Percentiles rank a stretch among this genome's conserved stretches.
phyloP scores from a whole-genome alignment of 2,113 vertebrate species.

The Nesogale talazaci region DNA sequence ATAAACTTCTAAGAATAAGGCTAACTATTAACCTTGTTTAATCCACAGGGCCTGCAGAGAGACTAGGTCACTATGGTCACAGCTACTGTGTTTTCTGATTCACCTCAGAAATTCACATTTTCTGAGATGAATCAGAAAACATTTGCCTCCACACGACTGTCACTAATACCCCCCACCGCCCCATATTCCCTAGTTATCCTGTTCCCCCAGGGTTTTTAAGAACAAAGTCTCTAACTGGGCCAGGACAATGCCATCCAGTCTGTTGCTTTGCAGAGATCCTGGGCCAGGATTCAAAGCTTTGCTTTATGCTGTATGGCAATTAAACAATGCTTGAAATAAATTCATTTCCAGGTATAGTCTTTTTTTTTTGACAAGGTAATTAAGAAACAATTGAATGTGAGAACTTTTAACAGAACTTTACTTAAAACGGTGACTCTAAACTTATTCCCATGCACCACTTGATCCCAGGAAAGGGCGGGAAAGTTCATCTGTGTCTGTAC shows the following conservation, averaged over 20 bases:
- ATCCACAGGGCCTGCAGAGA: not conserved
- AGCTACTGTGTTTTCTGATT: not conserved
- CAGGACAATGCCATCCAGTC: not conserved
- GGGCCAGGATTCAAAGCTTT: not conserved
- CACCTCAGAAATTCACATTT: not conserved
- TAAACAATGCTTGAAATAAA: conserved; percentile 20
- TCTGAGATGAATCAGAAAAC: conserved; percentile 18
- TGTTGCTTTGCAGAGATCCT: not conserved
- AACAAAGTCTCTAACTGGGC: not conserved
- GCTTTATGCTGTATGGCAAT: not conserved
- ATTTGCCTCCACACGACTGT: not conserved
- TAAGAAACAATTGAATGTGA: not conserved
- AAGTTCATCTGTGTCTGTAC: not conserved
- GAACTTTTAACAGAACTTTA: not conserved
- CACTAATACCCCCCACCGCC: not conserved
- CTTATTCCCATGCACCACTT: not conserved
- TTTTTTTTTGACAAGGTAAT: conserved; percentile 10
- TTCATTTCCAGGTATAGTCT: conserved; percentile 12
- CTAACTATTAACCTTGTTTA: not conserved
- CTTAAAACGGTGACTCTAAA: not conserved
- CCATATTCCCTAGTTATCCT: not conserved
- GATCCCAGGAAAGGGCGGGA: not conserved
- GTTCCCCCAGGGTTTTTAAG: not conserved
- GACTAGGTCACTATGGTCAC: not conserved
- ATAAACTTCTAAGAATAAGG: conserved; percentile 6